phyloP scores from a whole-genome alignment of 2,113 vertebrate species.

The Tursiops truncatus region DNA sequence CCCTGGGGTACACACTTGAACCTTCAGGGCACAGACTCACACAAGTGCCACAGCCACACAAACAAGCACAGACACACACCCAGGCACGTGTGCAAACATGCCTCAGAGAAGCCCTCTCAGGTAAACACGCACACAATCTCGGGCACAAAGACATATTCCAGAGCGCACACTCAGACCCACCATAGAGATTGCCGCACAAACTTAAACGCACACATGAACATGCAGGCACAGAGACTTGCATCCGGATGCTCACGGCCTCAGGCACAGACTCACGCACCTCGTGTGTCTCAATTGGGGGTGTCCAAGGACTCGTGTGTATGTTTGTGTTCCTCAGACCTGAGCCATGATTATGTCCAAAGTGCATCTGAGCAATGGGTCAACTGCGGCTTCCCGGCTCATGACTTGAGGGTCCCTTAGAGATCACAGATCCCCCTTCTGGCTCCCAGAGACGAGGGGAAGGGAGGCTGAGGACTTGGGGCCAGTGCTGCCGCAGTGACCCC shows the following conservation, averaged over 20 bases:
- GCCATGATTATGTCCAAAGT: background rate
- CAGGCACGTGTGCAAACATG: background rate
- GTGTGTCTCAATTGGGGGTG: background rate
- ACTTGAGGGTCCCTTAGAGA: background rate
- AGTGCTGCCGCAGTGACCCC: background rate
- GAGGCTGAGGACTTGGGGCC: background rate
- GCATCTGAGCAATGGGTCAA: background rate
- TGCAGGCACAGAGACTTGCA: accelerated
- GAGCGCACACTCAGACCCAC: background rate
- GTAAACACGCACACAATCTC: background rate
- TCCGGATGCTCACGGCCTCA: background rate
- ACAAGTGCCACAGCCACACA: background rate
- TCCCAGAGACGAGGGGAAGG: background rate
- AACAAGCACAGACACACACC: background rate
- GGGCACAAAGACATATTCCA: background rate
- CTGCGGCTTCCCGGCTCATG: background rate
- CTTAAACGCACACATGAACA: background rate
- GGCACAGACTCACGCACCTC: background rate
- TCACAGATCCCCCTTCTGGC: background rate
- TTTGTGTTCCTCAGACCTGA: background rate
- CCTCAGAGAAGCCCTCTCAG: background rate
- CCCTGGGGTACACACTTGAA: background rate
- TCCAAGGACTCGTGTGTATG: background rate
- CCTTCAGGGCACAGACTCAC: background rate
- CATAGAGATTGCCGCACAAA: background rate